Percentiles rank a stretch among this genome's conserved stretches.
phyloP scores from a whole-genome alignment of 2,797 vertebrate genomes.

The Chelmon rostratus region DNA sequence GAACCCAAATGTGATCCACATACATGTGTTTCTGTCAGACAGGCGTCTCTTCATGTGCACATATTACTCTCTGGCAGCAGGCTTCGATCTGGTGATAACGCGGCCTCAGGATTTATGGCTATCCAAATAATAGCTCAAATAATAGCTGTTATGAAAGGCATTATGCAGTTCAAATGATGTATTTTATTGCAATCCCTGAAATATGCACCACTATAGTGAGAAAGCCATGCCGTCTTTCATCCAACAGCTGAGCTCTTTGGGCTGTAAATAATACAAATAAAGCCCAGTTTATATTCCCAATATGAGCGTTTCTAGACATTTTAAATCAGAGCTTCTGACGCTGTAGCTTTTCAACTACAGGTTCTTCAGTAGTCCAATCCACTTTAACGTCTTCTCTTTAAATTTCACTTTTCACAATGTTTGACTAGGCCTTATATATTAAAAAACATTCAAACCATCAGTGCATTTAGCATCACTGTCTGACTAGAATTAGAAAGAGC shows the following conservation, averaged over 20 bases:
- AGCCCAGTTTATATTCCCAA: conserved; percentile 17
- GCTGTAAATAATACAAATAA: conserved; percentile 52
- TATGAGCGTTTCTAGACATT: conserved; percentile 5
- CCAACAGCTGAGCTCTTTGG: conserved; percentile 36
- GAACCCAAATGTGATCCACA: conserved; percentile 21
- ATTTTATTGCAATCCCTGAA: conserved; percentile 62
- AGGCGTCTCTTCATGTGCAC: conserved; percentile 23
- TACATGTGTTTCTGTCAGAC: conserved; percentile 15
- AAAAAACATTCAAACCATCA: not conserved
- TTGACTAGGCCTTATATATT: conserved; percentile 11
- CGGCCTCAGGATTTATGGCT: conserved; percentile 39
- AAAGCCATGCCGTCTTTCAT: conserved; percentile 40
- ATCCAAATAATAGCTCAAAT: conserved; percentile 54
- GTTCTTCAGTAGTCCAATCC: conserved; percentile 22
- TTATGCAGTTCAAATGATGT: conserved; percentile 62
- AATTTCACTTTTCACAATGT: conserved; percentile 13
- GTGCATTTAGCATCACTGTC: not conserved
- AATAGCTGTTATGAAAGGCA: conserved; percentile 50
- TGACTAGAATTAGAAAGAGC: not conserved
- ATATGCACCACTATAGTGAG: conserved; percentile 44
- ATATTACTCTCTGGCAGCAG: conserved; percentile 17
- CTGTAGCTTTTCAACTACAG: not conserved
- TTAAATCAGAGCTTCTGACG: conserved; percentile 8
- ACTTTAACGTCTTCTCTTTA: not conserved
- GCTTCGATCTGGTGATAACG: conserved; percentile 36